Conservation (phyloP, 2,888 invertebrate species). For the Cephonodes hylas region DNA sequence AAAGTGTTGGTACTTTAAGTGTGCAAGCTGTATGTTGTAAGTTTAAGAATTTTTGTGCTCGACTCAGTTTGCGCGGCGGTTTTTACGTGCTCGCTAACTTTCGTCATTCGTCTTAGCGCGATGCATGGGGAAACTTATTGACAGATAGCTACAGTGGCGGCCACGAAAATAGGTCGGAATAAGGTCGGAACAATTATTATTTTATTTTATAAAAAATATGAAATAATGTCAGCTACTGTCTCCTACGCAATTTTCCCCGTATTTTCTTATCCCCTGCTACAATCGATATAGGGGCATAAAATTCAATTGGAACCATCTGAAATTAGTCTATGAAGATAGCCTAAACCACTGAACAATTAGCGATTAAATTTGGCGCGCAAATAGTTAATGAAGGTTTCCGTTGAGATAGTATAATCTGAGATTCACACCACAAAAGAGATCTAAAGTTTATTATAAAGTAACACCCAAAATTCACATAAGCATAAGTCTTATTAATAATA, state of each 20-base stretch:
- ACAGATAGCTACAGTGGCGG: conserved; percentile 59
- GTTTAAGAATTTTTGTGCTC: conserved; percentile 33
- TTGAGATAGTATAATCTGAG: no score
- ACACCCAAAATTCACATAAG: no score
- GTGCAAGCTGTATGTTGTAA: conserved; percentile 10
- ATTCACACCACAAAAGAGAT: no score
- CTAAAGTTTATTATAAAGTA: no score
- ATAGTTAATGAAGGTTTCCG: no score
- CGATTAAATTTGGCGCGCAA: no score
- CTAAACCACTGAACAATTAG: no score
- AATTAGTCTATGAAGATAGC: no score
- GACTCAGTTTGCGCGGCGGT: conserved; percentile 39
- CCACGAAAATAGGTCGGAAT: conserved; percentile 21
- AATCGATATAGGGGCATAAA: neutral
- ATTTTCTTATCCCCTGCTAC: neutral
- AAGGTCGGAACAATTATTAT: neutral
- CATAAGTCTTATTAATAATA: no score
- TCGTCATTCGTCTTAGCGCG: conserved; percentile 70
- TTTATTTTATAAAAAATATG: neutral
- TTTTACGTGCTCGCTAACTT: conserved; percentile 64
- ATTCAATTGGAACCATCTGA: no score
- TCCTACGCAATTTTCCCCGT: neutral
- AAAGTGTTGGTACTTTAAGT: conserved; percentile 6
- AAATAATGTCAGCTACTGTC: neutral
- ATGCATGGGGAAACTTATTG: conserved; percentile 73